Evolutionary conservation across 2,113 vertebrate genomes (phyloP), one percentile per base, ranked within the genome.

Genomic region (Mastomys coucha): DNA sequence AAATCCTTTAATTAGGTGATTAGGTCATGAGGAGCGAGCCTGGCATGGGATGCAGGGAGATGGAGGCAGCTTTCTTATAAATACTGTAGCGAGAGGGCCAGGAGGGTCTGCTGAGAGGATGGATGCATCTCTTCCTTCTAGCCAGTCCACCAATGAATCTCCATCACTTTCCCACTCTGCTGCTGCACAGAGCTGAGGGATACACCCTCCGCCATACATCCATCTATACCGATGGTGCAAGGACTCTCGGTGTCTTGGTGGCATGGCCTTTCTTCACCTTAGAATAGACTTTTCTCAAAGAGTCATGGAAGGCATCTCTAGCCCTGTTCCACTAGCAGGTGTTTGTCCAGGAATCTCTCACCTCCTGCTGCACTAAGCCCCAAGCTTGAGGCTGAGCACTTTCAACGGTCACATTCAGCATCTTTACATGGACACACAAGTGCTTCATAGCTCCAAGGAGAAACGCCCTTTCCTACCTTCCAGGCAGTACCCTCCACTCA

Each of bases 201-300:
- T 10, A n/a, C 36, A 2, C 6, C 16, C 20, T 9, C 42, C 2
- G 33, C 56, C n/a, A 5, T 28, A 58, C 1, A 1, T 72, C 45
- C 2, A 3, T 1, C 72, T 26, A 7, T 0, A 3, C 1, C 4
- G 13, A 6, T 2, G 70, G 5, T 0, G n/a, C n/a, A n/a, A 5
- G 2, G 1, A 49, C 6, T 20, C 31, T 17, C 0, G 2, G 49
- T 17, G 24, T 20, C 13, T 0, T 28, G 4, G 63, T 16, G 14
- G 58, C 2, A 16, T 9, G 7, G 17, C 28, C 16, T 14, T 24
- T 6, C 14, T 60, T 33, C 67, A 12, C 58, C 24, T 42, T 3
- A 67, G 16, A 76, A 36, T 10, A 4, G 63, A 24, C 51, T 91
- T 63, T 49, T 81, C 60, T 51, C 65, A 3, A 0, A 11, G 70